phyloP scores from a whole-genome alignment of 2,888 invertebrate species.

The Cremastobaeus sp. region DNA sequence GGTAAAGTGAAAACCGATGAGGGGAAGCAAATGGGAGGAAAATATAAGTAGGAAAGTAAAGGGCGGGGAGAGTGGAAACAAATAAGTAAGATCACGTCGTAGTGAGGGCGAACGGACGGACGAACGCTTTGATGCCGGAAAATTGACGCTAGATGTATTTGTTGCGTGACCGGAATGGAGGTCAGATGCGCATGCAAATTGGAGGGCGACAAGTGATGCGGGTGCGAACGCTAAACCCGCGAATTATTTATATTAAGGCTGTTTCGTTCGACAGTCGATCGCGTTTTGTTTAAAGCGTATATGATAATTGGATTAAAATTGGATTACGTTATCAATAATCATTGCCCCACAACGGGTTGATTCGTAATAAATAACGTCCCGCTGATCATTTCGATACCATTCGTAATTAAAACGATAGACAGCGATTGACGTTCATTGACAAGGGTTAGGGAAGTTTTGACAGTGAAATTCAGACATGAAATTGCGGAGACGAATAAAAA shows the following conservation, averaged over 20 bases:
- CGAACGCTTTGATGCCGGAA: constrained; percentile 16
- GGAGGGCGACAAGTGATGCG: constrained; percentile 47
- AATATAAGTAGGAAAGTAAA: constrained; percentile 45
- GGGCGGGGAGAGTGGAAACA: constrained; percentile 48
- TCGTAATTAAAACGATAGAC: constrained; percentile 23
- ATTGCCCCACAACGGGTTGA: constrained; percentile 12
- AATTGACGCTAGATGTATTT: constrained; percentile 33
- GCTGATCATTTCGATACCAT: constrained; percentile 15
- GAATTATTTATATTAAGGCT: constrained; percentile 54
- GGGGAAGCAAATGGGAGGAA: constrained; percentile 34
- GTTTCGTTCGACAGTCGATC: constrained; percentile 28
- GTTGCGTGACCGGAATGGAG: constrained; percentile 29
- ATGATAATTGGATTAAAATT: constrained; percentile 54
- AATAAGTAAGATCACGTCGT: constrained; percentile 50
- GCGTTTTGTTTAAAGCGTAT: constrained; percentile 42
- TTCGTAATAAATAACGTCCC: constrained; percentile 39
- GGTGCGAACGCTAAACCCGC: constrained; percentile 16
- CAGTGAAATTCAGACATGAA: neutral
- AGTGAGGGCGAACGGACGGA: constrained; percentile 24
- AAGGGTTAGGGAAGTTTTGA: neutral
- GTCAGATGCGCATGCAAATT: constrained; percentile 53
- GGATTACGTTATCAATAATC: constrained; percentile 48
- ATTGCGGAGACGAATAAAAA: neutral
- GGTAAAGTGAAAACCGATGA: constrained; percentile 34
- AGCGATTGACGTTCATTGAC: constrained; percentile 32